Base-by-base conservation (phyloP, 2,113 vertebrate species). In the Choloepus hoffmanni region DNA sequence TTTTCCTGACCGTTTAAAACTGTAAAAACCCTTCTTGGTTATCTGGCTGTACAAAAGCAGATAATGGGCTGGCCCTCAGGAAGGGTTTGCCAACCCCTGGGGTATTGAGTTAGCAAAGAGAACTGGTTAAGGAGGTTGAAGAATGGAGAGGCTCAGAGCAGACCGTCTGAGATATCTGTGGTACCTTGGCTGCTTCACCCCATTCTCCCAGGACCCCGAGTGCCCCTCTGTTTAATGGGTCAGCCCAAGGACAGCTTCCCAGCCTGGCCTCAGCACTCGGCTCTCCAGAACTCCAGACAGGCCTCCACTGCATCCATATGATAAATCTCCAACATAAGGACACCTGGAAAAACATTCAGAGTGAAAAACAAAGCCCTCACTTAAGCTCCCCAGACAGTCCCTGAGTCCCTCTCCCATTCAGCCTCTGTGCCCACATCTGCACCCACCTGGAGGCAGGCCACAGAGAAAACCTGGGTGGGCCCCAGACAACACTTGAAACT, bases 1-100 rank as follows among this genome's bases (percentile, higher is more conserved):
- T 45, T 73, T 90, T 55, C 30, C 53, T 28, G 55, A 48, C 11
- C 67, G 74, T 74, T 94, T 89, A 74, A 77, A 95, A 92, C 82
- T 48, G 33, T n/a, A 76, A 67, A 94, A 85, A 21, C 40, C 62
- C 60, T 86, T 70, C 93, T 82, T 78, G 77, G 53, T 55, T 87
- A 50, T 2, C 50, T 85, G 82, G 43, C 43, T 45, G 2, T 55
- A n/a, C 28, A 55, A 70, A 82, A 86, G 15, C 55, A 70, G 73
- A 82, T 23, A n/a, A 43, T 28, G 13, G 89, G 81, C 74, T 87
- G 74, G 36, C 6, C 19, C n/a, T n/a, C 14, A 0, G 0, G 43
- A 85, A 82, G 60, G 23, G 24, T 76, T 62, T 81, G 78, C 90
- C 30, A 58, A 24, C 33, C 14, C 12, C 62, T 76, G 58, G 67